phyloP scores from a whole-genome alignment of 53 echinoderm and acorn worm genomes.

The Stichopus horrens region DNA sequence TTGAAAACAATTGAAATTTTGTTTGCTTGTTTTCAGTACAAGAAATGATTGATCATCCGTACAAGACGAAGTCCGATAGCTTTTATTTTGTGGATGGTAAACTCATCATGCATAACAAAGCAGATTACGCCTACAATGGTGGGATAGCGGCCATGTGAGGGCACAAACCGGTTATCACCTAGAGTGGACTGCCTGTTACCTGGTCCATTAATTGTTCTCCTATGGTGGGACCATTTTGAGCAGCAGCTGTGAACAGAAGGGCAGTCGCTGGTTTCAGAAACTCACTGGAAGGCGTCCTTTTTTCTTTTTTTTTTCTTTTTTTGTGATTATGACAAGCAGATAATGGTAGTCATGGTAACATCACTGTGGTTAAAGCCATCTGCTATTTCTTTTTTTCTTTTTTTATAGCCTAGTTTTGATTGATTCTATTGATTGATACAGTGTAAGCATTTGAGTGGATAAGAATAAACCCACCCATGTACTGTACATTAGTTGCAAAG shows the following conservation, averaged over 20 bases:
- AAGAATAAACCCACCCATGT: too few species aligned
- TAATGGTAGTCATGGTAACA: neutral
- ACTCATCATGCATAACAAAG: constrained; percentile 99
- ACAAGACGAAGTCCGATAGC: constrained; percentile 97
- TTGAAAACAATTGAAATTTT: neutral
- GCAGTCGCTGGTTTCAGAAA: neutral
- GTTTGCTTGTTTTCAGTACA: constrained; percentile 64
- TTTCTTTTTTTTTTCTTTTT: too few species aligned
- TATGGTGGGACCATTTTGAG: neutral
- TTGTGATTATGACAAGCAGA: neutral
- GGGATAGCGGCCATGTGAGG: constrained; percentile 98
- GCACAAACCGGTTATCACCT: neutral
- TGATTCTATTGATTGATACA: too few species aligned
- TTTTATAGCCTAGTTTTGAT: too few species aligned
- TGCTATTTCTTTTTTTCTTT: too few species aligned
- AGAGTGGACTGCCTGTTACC: too few species aligned
- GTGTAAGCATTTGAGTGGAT: too few species aligned
- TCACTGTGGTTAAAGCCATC: too few species aligned
- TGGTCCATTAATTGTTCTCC: too few species aligned
- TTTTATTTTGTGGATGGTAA: constrained; percentile 99
- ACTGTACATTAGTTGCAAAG: too few species aligned
- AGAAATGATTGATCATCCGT: constrained; percentile 96
- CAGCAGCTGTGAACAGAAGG: neutral
- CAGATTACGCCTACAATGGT: constrained; percentile 98
- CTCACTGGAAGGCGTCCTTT: neutral